Evolutionary conservation across 1,140 invertebrate species (phyloP), one percentile per base, ranked within the genome.

Genomic region (Tyrophagus putrescentiae): DNA sequence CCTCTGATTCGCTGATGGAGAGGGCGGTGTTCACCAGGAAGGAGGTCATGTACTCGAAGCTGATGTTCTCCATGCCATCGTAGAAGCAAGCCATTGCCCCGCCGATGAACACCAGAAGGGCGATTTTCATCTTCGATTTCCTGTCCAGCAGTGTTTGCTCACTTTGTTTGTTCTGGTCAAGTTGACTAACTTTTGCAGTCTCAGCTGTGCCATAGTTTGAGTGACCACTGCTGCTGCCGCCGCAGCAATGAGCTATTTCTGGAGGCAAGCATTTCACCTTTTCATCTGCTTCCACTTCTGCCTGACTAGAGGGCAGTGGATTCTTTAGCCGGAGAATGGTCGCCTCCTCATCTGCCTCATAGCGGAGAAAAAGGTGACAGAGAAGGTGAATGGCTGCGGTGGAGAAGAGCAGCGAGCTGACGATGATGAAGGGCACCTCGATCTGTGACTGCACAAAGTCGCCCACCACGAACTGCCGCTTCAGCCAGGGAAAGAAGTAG

Each of bases 21-120:
- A 61, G 32, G 11, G 18, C 7, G 7, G 23, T n/a, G 18, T 61
- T 29, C 7, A 61, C 60, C 25, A 9, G 7, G 42, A 61, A 61
- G 29, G 60, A 41, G 4, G 60, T 11, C 57, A 61, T n/a, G 27
- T 62, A 61, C 28, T 61, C n/a, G 21, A 61, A 60, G 25, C 16
- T 61, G 18, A 25, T 61, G 7, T 42, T 59, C 42, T 61, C 60
- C 13, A 36, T 21, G 7, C 23, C 60, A 16, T 25, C 23, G 28
- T 42, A 59, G 16, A 61, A 62, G 27, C 59, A 61, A 33, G 29
- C 5, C 58, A 60, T 57, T 9, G 57, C 13, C n/a, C 53, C 6
- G 16, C 58, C 18, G 18, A 59, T 23, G 9, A 58, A 11, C 6
- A 60, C 4, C 5, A 60, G 32, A 31, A 7, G 21, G 4, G 57